phyloP scores from a whole-genome alignment of 1,140 invertebrate species.

The Hycleus cichorii region DNA sequence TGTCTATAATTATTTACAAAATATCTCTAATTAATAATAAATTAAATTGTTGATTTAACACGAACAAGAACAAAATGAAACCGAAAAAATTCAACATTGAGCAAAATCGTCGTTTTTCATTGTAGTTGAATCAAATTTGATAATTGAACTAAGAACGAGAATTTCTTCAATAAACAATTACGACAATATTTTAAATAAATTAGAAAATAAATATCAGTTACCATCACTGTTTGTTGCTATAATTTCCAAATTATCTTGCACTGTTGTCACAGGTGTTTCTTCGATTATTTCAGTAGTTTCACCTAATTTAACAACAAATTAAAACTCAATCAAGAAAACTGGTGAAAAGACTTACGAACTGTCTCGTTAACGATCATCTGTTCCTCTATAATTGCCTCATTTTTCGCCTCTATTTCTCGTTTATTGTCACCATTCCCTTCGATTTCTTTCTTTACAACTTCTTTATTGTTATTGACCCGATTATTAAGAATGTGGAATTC shows the following conservation, averaged over 20 bases:
- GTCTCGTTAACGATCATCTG: not conserved
- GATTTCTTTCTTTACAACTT: too few relatives aligned
- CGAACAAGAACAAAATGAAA: not conserved
- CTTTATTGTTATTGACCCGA: not conserved
- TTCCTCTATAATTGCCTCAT: slow-evolving; percentile 3
- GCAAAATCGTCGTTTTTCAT: slow-evolving; percentile 4
- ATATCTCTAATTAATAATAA: slow-evolving; percentile 5
- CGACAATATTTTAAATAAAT: slow-evolving; percentile 5
- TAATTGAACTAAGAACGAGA: slow-evolving; percentile 6
- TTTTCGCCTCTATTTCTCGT: not conserved
- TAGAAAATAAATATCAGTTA: slow-evolving; percentile 20
- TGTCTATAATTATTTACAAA: slow-evolving; percentile 7
- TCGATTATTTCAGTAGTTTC: slow-evolving; percentile 5
- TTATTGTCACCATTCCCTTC: not conserved
- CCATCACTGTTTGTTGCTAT: slow-evolving; percentile 11
- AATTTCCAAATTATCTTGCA: slow-evolving; percentile 1
- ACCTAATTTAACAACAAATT: not conserved
- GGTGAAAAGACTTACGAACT: not conserved
- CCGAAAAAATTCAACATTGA: slow-evolving; percentile 10
- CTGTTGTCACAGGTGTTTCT: not conserved
- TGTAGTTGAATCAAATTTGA: slow-evolving; percentile 4
- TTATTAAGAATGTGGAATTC: slow-evolving; percentile 16
- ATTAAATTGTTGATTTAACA: not conserved
- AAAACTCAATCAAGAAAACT: not conserved
- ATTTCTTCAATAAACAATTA: slow-evolving; percentile 3